Base-by-base conservation (phyloP, 2,888 invertebrate genomes). In the Ennomos quercinarius region DNA sequence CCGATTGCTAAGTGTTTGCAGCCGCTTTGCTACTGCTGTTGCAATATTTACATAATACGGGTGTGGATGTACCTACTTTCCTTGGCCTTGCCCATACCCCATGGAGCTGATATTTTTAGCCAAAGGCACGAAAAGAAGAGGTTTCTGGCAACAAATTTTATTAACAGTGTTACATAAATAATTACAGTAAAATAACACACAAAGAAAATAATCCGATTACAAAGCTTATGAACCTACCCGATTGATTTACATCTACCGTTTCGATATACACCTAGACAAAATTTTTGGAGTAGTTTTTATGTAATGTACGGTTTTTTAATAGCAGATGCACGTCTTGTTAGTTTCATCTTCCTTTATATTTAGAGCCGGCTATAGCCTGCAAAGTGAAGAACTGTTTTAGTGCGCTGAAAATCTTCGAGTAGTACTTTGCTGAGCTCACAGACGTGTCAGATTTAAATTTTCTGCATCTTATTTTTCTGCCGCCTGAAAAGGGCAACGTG, bases 301-400 rank as follows among this genome's bases (percentile, higher is more conserved):
- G 61, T 47, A 51, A 51, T 59, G 52, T 68, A 67, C 41, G 12
- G 35, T 54, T 46, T 50, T 44, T 57, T 11, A 6, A 45, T 13
- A 38, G 43, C 12, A 9, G 43, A 36, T 41, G 61, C 49, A 42
- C 39, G 27, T 4, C 51, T 48, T 43, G 47, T 38, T 49, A 45
- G n/a, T 61, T 39, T 56, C 54, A 87, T 86, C 89, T 90, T 81
- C 84, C 89, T 87, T 91, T 91, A 84, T 80, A 89, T 81, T 90
- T 91, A 80, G 84, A 87, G 78, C 91, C 89, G 73, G 86, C 83
- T 78, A 87, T 72, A 75, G 91, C 88, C 85, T 91, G 91, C 73
- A 89, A 88, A 83, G 89, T 92, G 89, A 90, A 92, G 83, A 89
- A 90, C 76, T 90, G 90, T 91, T 91, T 92, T 85, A 92, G 74